Percentiles rank a stretch among this genome's conserved stretches.
These are phyloP conservation scores for Biston betularia DNA, from an alignment of 2,888 invertebrate species.

Conservation along the genomic window DNA sequence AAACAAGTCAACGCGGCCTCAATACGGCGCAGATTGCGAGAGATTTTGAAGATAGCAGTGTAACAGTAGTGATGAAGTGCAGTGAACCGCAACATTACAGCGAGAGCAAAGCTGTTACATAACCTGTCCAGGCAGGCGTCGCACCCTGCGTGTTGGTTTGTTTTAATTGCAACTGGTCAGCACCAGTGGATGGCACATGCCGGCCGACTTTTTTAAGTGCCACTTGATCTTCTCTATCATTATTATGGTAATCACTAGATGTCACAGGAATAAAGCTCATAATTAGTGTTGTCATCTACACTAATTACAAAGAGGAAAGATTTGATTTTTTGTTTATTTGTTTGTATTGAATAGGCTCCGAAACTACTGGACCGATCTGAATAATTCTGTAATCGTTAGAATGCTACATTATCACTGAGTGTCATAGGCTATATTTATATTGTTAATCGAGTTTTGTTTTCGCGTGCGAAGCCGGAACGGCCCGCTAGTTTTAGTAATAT, in stretches of 20 bases:
- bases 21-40: constrained; percentile 47
- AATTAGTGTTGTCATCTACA: too few relatives aligned
- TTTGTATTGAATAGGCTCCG: too few relatives aligned
- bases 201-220: not conserved
- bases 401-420: too few relatives aligned
- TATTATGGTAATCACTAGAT: constrained; percentile 16
- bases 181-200: constrained; percentile 20
- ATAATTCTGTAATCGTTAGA: too few relatives aligned
- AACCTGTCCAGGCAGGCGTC: constrained; percentile 67
- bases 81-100: constrained; percentile 64
- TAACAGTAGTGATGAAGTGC: constrained; percentile 51
- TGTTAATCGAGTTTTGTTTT: too few relatives aligned
- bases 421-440: too few relatives aligned
- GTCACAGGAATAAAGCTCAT: not conserved
- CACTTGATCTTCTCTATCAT: not conserved
- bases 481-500: constrained; percentile 4
- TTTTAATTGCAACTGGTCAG: constrained; percentile 55
- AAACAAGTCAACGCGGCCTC: constrained; percentile 56
- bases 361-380: too few relatives aligned
- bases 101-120: constrained; percentile 66
- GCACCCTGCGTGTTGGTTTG: constrained; percentile 61
- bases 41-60: constrained; percentile 44
- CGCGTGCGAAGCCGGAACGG: too few relatives aligned
- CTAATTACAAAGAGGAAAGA: too few relatives aligned
- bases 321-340: too few relatives aligned